A percentile compares a stretch with the other conserved stretches of the same genome.
Evolutionary conservation across 2,888 invertebrate species (phyloP).

Genomic region (Gisinianus flammeolus): DNA sequence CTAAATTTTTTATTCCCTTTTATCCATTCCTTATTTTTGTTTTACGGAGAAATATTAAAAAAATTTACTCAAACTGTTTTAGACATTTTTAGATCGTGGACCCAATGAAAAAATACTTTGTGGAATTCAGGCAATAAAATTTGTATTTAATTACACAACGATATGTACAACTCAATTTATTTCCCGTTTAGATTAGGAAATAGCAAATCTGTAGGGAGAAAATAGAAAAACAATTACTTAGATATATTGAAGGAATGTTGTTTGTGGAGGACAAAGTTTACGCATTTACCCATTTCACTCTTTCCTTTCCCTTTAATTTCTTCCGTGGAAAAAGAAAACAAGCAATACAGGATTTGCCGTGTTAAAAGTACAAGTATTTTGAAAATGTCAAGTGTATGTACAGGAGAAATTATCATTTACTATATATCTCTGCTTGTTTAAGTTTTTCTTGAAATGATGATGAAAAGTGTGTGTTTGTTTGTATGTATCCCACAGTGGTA

Average conservation of each 20-base stretch:
- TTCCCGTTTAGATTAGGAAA: neutral
- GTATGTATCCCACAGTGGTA: neutral
- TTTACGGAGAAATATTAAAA: neutral
- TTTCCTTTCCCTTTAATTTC: neutral
- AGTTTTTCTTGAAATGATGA: slow-evolving; percentile 16
- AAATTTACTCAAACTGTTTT: neutral
- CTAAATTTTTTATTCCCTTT: too few relatives aligned
- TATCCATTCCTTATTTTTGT: neutral
- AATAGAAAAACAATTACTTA: neutral
- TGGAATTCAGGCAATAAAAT: neutral
- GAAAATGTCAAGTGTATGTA: slow-evolving; percentile 19
- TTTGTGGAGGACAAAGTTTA: neutral
- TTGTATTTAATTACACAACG: neutral
- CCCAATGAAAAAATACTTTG: neutral
- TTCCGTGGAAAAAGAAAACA: neutral
- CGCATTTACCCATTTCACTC: neutral
- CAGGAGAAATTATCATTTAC: slow-evolving; percentile 34
- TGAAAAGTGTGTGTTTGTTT: slow-evolving; percentile 20
- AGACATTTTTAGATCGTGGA: neutral
- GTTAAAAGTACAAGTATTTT: slow-evolving; percentile 13
- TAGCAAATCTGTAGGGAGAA: neutral
- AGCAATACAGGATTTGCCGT: neutral
- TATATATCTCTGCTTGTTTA: slow-evolving; percentile 8
- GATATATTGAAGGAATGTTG: neutral
- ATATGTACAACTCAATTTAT: neutral